Base-by-base conservation (phyloP, 2,888 invertebrate genomes). In the Lymantria monacha region DNA sequence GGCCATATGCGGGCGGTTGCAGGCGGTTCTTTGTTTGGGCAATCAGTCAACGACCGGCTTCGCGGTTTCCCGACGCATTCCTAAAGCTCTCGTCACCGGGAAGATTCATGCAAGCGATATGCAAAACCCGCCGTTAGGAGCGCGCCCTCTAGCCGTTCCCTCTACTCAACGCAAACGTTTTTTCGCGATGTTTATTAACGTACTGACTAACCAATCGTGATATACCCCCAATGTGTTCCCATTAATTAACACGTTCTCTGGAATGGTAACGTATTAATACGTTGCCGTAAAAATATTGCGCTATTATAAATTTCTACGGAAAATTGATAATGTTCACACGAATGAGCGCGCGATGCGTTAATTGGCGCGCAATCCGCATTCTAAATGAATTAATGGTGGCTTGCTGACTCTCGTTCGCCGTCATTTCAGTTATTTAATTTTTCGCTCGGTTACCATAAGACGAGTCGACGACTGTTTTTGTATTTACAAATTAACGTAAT, bases 401-500 rank as follows among this genome's bases (percentile, higher is more conserved):
- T 48, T 55, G 59, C 58, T 44, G 53, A 51, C 53, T 61, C 59
- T 58, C 53, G 42, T 52, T 54, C 61, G 57, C 52, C 55, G 60
- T 61, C 61, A 66, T 70, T 61, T 70, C 69, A 65, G 67, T 76
- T 74, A 77, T 81, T 81, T 74, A 77, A 83, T 78, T 78, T 81
- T 77, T 74, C 76, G 70, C 73, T 74, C 70, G 54, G 66, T 81
- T 72, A 78, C 78, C 73, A 68, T 72, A 78, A 74, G 72, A 65
- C 63, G 66, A 70, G 67, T 61, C 74, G 79, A 79, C 80, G 77
- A 75, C 61, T 74, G 70, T 83, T 87, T 87, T 85, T 85, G 76
- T 87, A 81, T 84, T 87, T 83, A 87, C 87, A 86, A 85, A 87
- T 88, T 88, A 86, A 87, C 80, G 83, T 83, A 85, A 87, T 87